Evolutionary conservation across 2,797 vertebrate genomes (phyloP).

Genomic region (Anniella stebbinsi): DNA sequence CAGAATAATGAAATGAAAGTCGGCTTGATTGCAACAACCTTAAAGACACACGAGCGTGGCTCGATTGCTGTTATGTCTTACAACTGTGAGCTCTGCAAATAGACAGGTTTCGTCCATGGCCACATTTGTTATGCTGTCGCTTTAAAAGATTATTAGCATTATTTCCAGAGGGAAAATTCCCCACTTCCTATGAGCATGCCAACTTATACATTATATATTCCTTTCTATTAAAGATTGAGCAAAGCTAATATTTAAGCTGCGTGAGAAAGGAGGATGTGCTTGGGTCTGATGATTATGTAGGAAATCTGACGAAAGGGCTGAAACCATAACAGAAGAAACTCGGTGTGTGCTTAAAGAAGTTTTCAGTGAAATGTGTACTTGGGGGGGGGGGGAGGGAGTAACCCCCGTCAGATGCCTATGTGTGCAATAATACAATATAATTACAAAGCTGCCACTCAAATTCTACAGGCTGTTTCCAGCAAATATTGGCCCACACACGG

Average conservation of each 20-base stretch:
- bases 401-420: neutral
- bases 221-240: neutral
- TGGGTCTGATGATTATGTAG: neutral
- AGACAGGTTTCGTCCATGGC: neutral
- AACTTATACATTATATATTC: slow-evolving; percentile 2
- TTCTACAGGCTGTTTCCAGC: slow-evolving; percentile 44
- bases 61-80: neutral
- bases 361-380: neutral
- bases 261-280: neutral
- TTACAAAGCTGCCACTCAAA: slow-evolving; percentile 43
- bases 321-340: neutral
- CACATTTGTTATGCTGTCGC: neutral
- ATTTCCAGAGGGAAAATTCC: neutral
- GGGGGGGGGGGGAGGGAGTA: neutral
- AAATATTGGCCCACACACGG: neutral
- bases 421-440: neutral
- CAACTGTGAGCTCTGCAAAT: slow-evolving; percentile 34
- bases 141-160: slow-evolving; percentile 21
- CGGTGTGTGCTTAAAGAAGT: neutral
- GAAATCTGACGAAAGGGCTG: neutral
- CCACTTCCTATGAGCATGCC: neutral
- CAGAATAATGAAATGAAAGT: neutral
- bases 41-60: neutral
- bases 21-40: neutral
- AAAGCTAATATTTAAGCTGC: slow-evolving; percentile 24